Conservation (phyloP, 2,888 invertebrate species). For the Adineta ricciae region DNA sequence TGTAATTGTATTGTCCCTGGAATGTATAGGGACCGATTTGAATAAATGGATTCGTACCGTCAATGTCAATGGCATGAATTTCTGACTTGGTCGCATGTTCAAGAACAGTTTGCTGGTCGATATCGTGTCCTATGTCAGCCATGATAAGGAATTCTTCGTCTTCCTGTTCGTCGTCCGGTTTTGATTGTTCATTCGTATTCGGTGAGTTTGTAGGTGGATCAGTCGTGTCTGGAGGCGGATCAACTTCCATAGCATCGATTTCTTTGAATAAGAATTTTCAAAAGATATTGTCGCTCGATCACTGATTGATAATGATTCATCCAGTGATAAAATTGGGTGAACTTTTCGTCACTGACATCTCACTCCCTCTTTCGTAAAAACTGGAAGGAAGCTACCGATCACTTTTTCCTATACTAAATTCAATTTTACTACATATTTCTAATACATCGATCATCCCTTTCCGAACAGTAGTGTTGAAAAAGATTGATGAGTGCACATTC, state of each 20-base stretch:
- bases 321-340: background rate
- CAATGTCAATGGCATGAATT: background rate
- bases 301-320: background rate
- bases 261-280: too few relatives aligned
- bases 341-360: background rate
- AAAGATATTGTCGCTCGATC: too few relatives aligned
- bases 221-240: background rate
- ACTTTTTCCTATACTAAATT: too few relatives aligned
- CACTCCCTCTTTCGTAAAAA: background rate
- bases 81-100: background rate
- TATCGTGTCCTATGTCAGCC: conserved; percentile 12
- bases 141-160: background rate
- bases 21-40: conserved; percentile 18
- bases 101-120: background rate
- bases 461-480: background rate
- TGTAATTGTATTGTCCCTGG: conserved; percentile 4
- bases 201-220: background rate
- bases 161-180: background rate
- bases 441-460: too few relatives aligned
- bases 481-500: background rate
- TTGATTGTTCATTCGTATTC: background rate
- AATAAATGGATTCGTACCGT: background rate
- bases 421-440: too few relatives aligned
- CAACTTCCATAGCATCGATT: background rate
- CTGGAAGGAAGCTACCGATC: too few relatives aligned